Evolutionary conservation across 1,140 invertebrate genomes (phyloP), one percentile per base, ranked within the genome.

Genomic region (Drosophila oshimai): DNA sequence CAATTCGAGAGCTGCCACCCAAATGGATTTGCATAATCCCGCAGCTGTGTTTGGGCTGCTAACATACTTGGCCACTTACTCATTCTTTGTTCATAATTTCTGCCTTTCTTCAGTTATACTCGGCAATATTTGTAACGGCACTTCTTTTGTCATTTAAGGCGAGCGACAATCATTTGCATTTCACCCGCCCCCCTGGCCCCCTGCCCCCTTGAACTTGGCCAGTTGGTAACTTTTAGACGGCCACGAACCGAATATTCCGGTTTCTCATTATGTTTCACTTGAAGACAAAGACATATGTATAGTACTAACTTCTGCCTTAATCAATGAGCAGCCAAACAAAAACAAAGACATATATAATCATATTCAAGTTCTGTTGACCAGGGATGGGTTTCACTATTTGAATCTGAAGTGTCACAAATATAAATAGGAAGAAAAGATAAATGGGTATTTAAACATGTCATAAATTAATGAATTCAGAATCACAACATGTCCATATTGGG

Each of bases 71-170:
- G 50, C 55, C 34, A 29, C 49, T 64, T 86, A 72, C 62, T 75
- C 44, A 86, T 84, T 80, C 75, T 83, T 83, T 69, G 37, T 69
- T 77, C 37, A 70, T 69, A 72, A 72, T 74, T 65, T 51, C 24
- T 20, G 20, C 33, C 54, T 64, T 65, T 49, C 53, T 65, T 67
- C 53, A 34, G 37, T 3, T 41, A 76, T 47, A 61, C 57, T 72
- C 64, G 64, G 65, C 60, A 72, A 72, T 62, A 86, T 71, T 64
- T 75, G 81, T 87, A 84, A 84, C 80, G 80, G 81, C 65, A 80
- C 49, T 74, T 74, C 62, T 71, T 71, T 84, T 70, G 78, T 84
- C 74, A 64, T 67, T 75, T 73, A 68, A 62, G 75, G 75, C 36
- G 26, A 42, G 42, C 57, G 58, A 70, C 62, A 45, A 57, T 49